These are phyloP conservation scores for Peromyscus aztecus DNA, from an alignment of 2,797 vertebrate genomes.

Conservation along the genomic window DNA sequence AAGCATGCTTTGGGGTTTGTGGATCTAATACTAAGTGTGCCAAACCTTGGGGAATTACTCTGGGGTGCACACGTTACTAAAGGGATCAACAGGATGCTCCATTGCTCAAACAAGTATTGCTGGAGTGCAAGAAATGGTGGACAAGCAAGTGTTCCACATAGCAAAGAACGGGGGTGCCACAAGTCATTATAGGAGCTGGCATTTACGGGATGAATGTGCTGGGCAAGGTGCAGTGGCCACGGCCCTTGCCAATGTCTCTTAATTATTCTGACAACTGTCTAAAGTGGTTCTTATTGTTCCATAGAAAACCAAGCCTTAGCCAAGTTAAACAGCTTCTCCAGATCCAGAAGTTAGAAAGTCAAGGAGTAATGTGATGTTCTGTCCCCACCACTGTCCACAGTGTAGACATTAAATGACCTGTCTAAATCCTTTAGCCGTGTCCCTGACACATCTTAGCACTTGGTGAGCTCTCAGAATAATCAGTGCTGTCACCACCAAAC, in stretches of 20 bases:
- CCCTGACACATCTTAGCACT: neutral
- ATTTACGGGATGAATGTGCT: neutral
- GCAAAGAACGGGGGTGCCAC: neutral
- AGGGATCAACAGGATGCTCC: neutral
- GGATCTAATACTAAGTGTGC: neutral
- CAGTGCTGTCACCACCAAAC: neutral
- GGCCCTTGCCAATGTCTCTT: neutral
- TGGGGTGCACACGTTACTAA: neutral
- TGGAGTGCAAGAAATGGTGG: conserved; percentile 25
- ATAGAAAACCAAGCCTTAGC: neutral
- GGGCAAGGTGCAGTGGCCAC: neutral
- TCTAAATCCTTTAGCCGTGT: neutral
- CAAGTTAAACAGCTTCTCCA: neutral
- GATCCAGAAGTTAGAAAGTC: conserved; percentile 32
- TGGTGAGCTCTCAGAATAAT: neutral
- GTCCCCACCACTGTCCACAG: neutral
- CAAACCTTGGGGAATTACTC: neutral
- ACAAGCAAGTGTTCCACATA: neutral
- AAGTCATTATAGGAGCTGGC: neutral
- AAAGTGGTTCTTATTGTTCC: conserved; percentile 5
- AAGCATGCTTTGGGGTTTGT: conserved; percentile 17
- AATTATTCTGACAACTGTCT: neutral
- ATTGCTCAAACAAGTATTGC: neutral
- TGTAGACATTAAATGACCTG: neutral
- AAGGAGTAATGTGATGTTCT: neutral